Base-by-base conservation (phyloP, 2,888 invertebrate genomes). In the Drosophila testacea region DNA sequence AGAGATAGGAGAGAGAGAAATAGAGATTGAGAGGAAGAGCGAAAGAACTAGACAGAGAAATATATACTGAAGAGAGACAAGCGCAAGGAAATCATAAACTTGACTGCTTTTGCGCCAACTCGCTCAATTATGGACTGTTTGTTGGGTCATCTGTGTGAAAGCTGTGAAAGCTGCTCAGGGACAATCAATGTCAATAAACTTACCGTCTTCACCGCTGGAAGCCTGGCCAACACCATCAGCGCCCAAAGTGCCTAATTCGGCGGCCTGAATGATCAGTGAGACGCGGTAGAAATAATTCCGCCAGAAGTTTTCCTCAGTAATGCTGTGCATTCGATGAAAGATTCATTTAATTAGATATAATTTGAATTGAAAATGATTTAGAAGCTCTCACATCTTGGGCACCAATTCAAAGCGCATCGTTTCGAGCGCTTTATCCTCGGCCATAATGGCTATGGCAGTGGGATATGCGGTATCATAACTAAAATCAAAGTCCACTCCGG, bases 251-350 rank as follows among this genome's bases (percentile, higher is more conserved):
- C 93, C 93, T 82, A 93, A 86, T 76, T 98, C 98, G 92, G 96
- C 97, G 84, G 98, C 98, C 94, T 99, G 99, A 92, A 98, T 98
- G 92, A 99, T 97, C 89, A 99, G 95, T 88, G 98, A 98, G 86
- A 99, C 97, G 92, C 99, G 97, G 94, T 99, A 99, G 94, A 99
- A 99, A 93, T 99, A 99, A 94, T 99, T 99, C 92, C 98, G 95
- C 99, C 99, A 99, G 94, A 99, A 99, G 92, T 97, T 96, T 93
- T 99, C 98, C 94, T 99, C 99, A 90, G 96, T 96, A 93, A 98
- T 97, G 88, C 97, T 97, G 93, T 57, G 6, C 4, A 6, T 10
- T 39, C 7, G n/a, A 30, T 5, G 9, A 34, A 46, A 16, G 4
- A 50, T 36, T 7, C 0, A 50, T 22, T 36, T 22, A 6, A 9